Evolutionary conservation across 2,797 vertebrate species (phyloP).

Genomic region (Tiaroga cobitis): DNA sequence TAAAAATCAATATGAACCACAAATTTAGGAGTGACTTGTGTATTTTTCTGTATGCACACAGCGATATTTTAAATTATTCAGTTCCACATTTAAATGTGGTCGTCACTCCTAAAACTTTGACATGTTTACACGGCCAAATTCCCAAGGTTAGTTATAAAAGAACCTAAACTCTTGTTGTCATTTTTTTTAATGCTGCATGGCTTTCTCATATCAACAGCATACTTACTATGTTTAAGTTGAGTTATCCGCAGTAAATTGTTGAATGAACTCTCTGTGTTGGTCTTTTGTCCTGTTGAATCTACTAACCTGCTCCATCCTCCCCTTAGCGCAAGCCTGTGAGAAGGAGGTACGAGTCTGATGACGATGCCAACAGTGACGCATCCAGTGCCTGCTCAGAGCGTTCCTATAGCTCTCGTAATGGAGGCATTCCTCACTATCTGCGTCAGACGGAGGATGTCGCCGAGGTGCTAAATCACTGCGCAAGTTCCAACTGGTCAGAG

Average conservation of each 20-base stretch:
- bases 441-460: conserved; percentile 96
- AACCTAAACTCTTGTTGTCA: background rate
- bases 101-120: background rate
- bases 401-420: conserved; percentile 91
- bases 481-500: conserved; percentile 98
- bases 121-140: background rate
- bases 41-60: background rate
- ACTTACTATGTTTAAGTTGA: conserved; percentile 4
- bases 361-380: conserved; percentile 94
- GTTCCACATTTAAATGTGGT: background rate
- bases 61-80: background rate
- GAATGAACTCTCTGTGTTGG: conserved; percentile 28
- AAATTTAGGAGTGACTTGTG: background rate
- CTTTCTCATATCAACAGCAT: conserved; percentile 51
- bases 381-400: conserved; percentile 97
- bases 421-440: conserved; percentile 91
- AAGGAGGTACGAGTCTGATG: conserved; percentile 91
- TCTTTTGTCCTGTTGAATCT: background rate
- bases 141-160: background rate
- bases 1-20: background rate
- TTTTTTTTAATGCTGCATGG: conserved; percentile 63
- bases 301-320: conserved; percentile 6
- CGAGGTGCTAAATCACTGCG: conserved; percentile 97
- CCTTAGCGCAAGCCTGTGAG: conserved; percentile 91
- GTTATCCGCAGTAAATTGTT: conserved; percentile 28